These are phyloP conservation scores for Tenthredo scrophulariae DNA, from an alignment of 2,888 invertebrate species.

Conservation along the genomic window DNA sequence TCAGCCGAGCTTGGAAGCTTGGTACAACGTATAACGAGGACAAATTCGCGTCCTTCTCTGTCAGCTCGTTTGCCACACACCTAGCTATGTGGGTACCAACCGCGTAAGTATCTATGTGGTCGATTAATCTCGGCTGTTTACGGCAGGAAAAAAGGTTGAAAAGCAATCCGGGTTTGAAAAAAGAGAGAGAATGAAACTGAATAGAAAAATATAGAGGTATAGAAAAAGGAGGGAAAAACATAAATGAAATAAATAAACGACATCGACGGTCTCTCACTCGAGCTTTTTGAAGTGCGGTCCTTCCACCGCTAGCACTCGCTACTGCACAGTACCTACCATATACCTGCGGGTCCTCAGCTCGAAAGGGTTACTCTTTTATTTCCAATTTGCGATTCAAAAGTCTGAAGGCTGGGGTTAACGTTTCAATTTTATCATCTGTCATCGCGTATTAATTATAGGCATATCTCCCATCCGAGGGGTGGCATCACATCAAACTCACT, in stretches of 20 bases:
- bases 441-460: conserved; percentile 43
- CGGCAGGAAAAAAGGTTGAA: neutral
- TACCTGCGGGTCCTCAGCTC: neutral
- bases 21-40: conserved; percentile 41
- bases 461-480: neutral
- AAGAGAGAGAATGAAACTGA: conserved; percentile 3
- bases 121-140: conserved; percentile 43
- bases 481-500: neutral
- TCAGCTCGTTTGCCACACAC: conserved; percentile 10
- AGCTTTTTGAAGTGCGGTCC: conserved; percentile 24
- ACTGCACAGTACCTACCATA: conserved; percentile 5
- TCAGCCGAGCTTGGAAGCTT: neutral
- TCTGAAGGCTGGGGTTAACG: conserved; percentile 15
- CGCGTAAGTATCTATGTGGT: conserved; percentile 10
- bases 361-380: conserved; percentile 36
- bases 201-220: conserved; percentile 51
- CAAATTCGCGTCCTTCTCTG: conserved; percentile 32
- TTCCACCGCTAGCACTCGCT: neutral
- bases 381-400: conserved; percentile 41
- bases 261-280: conserved; percentile 21
- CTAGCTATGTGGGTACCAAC: neutral
- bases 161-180: neutral
- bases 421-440: conserved; percentile 49
- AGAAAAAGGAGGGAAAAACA: conserved; percentile 22
- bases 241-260: conserved; percentile 11